These are phyloP conservation scores for Myrmecophaga tridactyla DNA, from an alignment of 2,113 vertebrate genomes.

Conservation along the genomic window DNA sequence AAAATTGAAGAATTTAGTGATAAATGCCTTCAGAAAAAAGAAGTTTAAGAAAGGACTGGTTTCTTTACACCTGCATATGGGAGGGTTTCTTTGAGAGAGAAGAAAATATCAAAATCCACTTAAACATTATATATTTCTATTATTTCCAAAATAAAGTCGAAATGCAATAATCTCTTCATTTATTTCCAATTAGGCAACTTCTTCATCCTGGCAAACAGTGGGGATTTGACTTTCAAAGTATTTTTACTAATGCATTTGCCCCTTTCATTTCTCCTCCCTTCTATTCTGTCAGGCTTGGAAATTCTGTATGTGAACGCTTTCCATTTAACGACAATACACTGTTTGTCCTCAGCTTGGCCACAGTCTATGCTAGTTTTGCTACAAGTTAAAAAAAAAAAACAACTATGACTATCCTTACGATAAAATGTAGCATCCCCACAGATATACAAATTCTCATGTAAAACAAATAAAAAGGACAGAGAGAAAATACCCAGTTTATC, in stretches of 20 bases:
- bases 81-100: background rate
- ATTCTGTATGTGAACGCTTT: background rate
- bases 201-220: background rate
- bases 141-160: background rate
- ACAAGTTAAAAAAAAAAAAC: background rate
- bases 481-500: background rate
- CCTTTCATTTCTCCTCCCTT: background rate
- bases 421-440: background rate
- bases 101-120: background rate
- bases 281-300: background rate
- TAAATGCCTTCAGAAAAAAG: conserved; percentile 7
- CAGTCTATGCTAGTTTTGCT: background rate
- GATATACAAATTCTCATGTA: background rate
- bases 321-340: background rate
- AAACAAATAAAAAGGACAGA: background rate
- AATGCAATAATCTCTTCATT: background rate
- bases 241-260: background rate
- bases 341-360: background rate
- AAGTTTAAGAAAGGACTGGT: background rate
- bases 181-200: background rate
- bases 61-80: background rate
- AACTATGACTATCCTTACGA: background rate
- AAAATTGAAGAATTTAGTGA: conserved; percentile 47
- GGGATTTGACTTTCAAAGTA: background rate
- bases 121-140: background rate